Conservation (phyloP, 2,113 vertebrate species). For the Progne subis region DNA sequence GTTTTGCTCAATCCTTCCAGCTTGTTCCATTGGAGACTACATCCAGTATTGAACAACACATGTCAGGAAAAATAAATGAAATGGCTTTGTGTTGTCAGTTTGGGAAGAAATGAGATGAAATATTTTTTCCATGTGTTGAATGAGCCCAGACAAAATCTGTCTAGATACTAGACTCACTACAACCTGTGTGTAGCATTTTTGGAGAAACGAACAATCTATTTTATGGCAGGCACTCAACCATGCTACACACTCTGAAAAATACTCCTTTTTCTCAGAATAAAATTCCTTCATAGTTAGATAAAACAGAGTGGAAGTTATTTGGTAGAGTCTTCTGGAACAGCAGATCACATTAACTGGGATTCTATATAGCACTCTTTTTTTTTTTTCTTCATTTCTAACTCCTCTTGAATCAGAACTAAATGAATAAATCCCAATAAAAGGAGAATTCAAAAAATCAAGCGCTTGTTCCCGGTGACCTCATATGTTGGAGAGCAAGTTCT, state of each 20-base stretch:
- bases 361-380: background rate
- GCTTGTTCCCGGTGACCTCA: slow-evolving; percentile 49
- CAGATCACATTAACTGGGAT: background rate
- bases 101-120: slow-evolving; percentile 16
- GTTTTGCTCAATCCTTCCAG: background rate
- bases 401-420: slow-evolving; percentile 28
- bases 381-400: background rate
- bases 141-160: slow-evolving; percentile 29
- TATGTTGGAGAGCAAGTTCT: slow-evolving; percentile 40
- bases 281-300: slow-evolving; percentile 22
- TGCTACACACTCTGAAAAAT: slow-evolving; percentile 5
- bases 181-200: slow-evolving; percentile 20
- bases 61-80: slow-evolving; percentile 33
- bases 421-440: slow-evolving; percentile 38
- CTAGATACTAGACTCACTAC: background rate
- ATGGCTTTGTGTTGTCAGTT: slow-evolving; percentile 8
- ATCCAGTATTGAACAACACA: background rate
- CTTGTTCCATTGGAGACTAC: background rate
- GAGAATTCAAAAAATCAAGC: slow-evolving; percentile 12
- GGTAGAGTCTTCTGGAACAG: background rate
- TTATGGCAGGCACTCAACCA: slow-evolving; percentile 37
- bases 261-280: slow-evolving; percentile 28
- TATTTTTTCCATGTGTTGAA: slow-evolving; percentile 36
- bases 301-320: background rate
- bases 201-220: background rate